Conservation (phyloP, 2,888 invertebrate species). For the Cenopis cana region DNA sequence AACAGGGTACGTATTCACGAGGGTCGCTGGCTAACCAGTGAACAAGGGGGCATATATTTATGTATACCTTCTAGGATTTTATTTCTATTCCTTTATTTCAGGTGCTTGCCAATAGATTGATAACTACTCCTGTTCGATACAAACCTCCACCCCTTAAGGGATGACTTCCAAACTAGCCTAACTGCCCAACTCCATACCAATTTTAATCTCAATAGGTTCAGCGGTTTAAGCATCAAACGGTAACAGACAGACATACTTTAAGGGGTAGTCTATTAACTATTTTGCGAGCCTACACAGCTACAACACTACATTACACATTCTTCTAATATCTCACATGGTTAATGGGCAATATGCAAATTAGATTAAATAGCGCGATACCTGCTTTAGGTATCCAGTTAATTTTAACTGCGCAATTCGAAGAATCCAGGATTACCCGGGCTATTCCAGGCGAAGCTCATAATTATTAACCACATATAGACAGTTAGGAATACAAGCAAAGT, state of each 20-base stretch:
- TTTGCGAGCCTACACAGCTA: too few relatives aligned
- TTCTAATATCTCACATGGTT: neutral
- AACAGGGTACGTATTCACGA: neutral
- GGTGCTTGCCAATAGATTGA: too few relatives aligned
- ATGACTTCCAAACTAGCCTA: too few relatives aligned
- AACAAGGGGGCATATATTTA: neutral
- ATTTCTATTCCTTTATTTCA: too few relatives aligned
- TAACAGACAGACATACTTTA: too few relatives aligned
- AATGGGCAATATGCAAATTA: conserved; percentile 29
- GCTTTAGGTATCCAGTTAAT: conserved; percentile 6
- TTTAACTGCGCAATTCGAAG: conserved; percentile 59
- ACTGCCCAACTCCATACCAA: too few relatives aligned
- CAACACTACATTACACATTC: neutral
- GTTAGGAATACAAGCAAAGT: conserved; percentile 12
- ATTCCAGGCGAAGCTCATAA: conserved; percentile 29
- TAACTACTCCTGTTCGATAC: too few relatives aligned
- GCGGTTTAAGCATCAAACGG: too few relatives aligned
- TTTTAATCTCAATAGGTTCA: too few relatives aligned
- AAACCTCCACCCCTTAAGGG: too few relatives aligned
- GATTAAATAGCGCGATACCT: conserved; percentile 52
- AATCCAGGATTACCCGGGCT: conserved; percentile 48
- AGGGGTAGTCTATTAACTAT: too few relatives aligned
- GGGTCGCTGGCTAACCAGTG: neutral
- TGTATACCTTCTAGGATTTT: too few relatives aligned
- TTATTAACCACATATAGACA: conserved; percentile 41